Conservation (phyloP, 2,797 vertebrate genomes). For the Enteromius trimaculatus region DNA sequence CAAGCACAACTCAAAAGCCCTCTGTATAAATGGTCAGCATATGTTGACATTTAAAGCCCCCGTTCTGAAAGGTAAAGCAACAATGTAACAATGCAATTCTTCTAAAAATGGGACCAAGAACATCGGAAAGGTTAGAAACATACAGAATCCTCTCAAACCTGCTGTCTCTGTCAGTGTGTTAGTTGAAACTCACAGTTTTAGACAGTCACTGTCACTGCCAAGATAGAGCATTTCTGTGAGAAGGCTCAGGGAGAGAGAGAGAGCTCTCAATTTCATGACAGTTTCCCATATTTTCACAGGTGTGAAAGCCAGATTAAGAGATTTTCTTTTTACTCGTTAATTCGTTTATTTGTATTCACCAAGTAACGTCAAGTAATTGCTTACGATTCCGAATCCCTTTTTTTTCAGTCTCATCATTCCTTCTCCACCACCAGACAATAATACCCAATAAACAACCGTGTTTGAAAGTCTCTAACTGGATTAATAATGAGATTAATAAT, state of each 20-base stretch:
- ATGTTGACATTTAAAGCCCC: constrained; percentile 35
- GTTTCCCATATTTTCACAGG: constrained; percentile 52
- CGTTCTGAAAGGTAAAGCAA: constrained; percentile 11
- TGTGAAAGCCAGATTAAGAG: constrained; percentile 52
- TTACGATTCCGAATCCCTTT: constrained; percentile 38
- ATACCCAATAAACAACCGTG: constrained; percentile 72
- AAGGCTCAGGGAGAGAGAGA: constrained; percentile 10
- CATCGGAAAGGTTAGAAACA: constrained; percentile 23
- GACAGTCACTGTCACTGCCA: constrained; percentile 40
- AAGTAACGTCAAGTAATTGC: constrained; percentile 38
- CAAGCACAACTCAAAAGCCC: not conserved
- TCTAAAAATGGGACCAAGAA: constrained; percentile 13
- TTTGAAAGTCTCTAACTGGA: constrained; percentile 78
- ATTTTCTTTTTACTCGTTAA: constrained; percentile 31
- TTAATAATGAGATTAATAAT: constrained; percentile 82
- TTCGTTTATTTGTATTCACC: constrained; percentile 43
- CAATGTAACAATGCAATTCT: constrained; percentile 25
- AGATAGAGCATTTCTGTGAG: constrained; percentile 30
- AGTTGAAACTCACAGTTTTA: constrained; percentile 42
- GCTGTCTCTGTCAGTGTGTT: constrained; percentile 16
- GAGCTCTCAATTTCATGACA: constrained; percentile 39
- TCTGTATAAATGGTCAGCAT: constrained; percentile 13
- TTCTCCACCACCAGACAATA: constrained; percentile 58
- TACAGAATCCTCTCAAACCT: not conserved
- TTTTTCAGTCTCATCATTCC: constrained; percentile 61